These are phyloP conservation scores for Pycnomerus fuliginosus DNA, from an alignment of 2,888 invertebrate species.

Conservation along the genomic window DNA sequence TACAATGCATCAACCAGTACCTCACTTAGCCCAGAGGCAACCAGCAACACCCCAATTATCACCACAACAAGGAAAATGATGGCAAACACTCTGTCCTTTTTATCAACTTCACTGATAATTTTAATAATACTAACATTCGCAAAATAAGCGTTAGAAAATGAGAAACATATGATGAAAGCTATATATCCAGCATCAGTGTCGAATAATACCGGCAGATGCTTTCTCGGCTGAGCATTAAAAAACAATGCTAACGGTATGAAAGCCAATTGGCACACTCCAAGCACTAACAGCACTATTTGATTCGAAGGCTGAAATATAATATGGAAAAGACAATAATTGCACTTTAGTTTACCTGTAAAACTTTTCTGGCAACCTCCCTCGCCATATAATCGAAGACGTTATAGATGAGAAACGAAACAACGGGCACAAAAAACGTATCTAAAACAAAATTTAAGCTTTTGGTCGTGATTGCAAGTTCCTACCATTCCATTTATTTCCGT, in stretches of 20 bases:
- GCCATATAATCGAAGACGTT: constrained; percentile 33
- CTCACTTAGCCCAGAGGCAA: too few species aligned
- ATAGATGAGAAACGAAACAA: constrained; percentile 32
- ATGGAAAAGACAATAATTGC: neutral
- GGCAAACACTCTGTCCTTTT: too few species aligned
- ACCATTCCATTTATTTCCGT: constrained; percentile 31
- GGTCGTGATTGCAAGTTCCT: constrained; percentile 12
- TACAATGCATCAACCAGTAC: too few species aligned
- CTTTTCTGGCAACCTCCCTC: constrained; percentile 31
- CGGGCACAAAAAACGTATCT: constrained; percentile 38
- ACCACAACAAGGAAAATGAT: too few species aligned
- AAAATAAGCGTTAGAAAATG: constrained; percentile 84
- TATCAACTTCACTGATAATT: too few species aligned
- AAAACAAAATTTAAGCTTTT: constrained; percentile 13
- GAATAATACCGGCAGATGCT: constrained; percentile 74
- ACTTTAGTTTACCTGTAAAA: constrained; percentile 28
- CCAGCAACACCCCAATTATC: too few species aligned
- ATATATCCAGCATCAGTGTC: constrained; percentile 75
- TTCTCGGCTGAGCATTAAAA: constrained; percentile 82
- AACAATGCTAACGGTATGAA: constrained; percentile 82
- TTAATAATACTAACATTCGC: constrained; percentile 82
- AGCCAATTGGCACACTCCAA: constrained; percentile 64
- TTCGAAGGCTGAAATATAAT: constrained; percentile 62
- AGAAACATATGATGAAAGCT: constrained; percentile 72
- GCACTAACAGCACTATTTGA: constrained; percentile 63